Conservation (phyloP, 2,113 vertebrate species). For the Semnornis frantzii region DNA sequence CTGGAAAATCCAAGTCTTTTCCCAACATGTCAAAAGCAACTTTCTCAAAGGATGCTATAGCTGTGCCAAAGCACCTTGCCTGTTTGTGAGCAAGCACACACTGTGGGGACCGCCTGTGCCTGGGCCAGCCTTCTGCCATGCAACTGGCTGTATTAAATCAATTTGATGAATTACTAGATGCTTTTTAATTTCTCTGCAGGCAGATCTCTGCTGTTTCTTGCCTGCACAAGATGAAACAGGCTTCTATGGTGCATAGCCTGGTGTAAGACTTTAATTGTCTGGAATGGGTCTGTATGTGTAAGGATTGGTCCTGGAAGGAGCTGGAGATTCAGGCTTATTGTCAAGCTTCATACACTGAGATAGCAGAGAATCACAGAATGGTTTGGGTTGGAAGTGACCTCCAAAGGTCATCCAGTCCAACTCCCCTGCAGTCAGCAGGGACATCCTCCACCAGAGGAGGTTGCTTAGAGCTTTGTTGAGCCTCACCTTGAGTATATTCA, state of each 20-base stretch:
- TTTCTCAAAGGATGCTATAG: slow-evolving; percentile 27
- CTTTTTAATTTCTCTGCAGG: slow-evolving; percentile 1
- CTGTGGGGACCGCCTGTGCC: not conserved
- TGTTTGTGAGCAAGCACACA: not conserved
- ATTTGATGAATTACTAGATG: slow-evolving; percentile 42
- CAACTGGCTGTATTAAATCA: slow-evolving; percentile 60
- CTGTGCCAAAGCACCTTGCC: slow-evolving; percentile 47
- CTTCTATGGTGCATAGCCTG: not conserved
- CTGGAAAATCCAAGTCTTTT: slow-evolving; percentile 5
- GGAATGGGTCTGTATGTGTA: not conserved
- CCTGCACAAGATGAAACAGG: slow-evolving; percentile 16
- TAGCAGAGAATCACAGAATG: not conserved
- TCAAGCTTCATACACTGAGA: not conserved
- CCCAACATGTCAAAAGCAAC: slow-evolving; percentile 32
- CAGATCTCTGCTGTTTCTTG: slow-evolving; percentile 37
- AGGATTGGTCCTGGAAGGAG: not conserved
- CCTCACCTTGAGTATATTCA: too few species aligned
- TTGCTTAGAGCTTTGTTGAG: too few species aligned
- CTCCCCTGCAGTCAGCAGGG: too few species aligned
- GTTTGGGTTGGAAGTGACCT: too few species aligned
- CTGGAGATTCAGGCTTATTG: not conserved
- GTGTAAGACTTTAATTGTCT: not conserved
- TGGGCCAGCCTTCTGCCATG: not conserved
- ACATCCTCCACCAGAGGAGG: too few species aligned
- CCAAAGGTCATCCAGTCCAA: too few species aligned